Evolutionary conservation across 2,888 invertebrate species (phyloP), one percentile per base, ranked within the genome.

Genomic region (Patella pellucida): DNA sequence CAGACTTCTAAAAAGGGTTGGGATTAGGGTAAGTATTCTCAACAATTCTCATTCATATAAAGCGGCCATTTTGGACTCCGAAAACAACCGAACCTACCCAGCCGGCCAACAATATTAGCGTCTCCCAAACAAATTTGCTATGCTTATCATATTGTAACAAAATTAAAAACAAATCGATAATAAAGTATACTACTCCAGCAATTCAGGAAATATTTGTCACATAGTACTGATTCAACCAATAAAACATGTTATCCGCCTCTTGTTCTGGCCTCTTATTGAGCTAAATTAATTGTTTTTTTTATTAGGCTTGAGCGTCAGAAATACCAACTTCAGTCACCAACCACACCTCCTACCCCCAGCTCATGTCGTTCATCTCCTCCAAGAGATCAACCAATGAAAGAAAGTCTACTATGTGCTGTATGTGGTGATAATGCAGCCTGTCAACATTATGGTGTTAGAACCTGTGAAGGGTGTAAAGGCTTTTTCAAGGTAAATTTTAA

Each of bases 381-480:
- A 1, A 79, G 85, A 7, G 88, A 90, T 69, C 81, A 82, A 27
- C 79, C 84, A 27, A 83, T 85, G 78, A 88, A 88, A 75, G 89
- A 89, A 72, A 85, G 88, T 71, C 92, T 97, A 90, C 92, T 97
- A 72, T 99, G 99, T 90, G 99, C 98, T 15, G 99, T 99, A 4
- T 99, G 99, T 89, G 99, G 98, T 0, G 99, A 99, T 91, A 97
- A 97, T 16, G 99, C 99, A 0, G 97, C 98, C 51, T 99, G 99
- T 88, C 98, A 98, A 89, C 98, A 99, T 91, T 99, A 99, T 90
- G 99, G 99, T 0, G 99, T 99, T 0, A 93, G 98, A 67, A 99
- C 99, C 7, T 99, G 98, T 90, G 99, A 99, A 92, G 99, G 99
- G 7, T 99, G 99, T 92, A 99, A 99, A 92, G 93, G 93, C 23